Base-by-base conservation (phyloP, 1,140 invertebrate genomes). In the Metopolophium dirhodum region DNA sequence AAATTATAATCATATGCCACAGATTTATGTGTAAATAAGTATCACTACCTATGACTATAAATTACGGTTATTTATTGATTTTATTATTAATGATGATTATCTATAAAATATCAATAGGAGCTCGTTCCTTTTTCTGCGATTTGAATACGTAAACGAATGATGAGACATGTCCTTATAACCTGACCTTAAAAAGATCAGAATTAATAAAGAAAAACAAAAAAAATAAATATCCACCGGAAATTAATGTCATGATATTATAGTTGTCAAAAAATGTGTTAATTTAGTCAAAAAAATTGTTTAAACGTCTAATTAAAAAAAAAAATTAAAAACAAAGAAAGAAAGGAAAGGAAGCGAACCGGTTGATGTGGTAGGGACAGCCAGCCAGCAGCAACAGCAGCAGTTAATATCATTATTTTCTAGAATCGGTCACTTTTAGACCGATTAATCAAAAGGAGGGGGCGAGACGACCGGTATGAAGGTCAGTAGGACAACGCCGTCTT, bases 381-480 rank as follows among this genome's bases (percentile, higher is more conserved):
- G 49, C 49, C 49, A 23, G 14, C 86, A 30, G 85, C 47, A 37
- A 23, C 87, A 37, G 47, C 47, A 20, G 91, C 14, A 35, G 90
- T 92, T 93, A 83, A 51, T 92, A 92, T 92, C 82, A 93, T 93
- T 93, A 93, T 93, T 93, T 93, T 93, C 82, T 86, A 86, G 91
- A 92, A 92, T 92, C 91, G 82, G 91, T 93, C 91, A 93, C 77
- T 86, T 93, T 85, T 85, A 86, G 91, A 85, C 47, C 82, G 82
- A 93, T 93, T 93, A 93, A 93, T 93, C 91, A 93, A 93, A 93
- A 93, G 41, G 82, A 93, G 91, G 91, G 91, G 91, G 91, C 91
- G 91, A 93, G 91, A 86, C 91, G 91, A 85, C 91, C 68, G 49
- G 47, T 86, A 93, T 93, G 91, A 93, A 93, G 91, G 91, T 93